phyloP scores from a whole-genome alignment of 2,113 vertebrate species.

The Oceanodroma tethys region DNA sequence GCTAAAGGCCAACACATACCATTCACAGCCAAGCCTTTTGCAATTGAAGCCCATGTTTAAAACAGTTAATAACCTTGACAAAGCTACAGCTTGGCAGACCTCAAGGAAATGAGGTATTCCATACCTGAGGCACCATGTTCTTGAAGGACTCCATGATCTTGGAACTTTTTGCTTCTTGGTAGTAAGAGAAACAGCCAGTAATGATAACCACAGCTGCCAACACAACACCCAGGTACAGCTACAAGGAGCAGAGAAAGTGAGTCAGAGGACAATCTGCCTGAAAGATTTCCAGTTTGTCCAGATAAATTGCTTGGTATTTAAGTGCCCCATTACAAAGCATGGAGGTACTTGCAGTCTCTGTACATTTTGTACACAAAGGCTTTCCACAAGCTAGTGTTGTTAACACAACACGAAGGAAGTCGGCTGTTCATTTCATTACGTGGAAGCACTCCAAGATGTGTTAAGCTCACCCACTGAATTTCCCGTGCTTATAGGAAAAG shows the following conservation, averaged over 20 bases:
- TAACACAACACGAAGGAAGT: constrained; percentile 20
- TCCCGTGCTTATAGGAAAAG: not conserved
- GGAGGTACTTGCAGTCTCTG: not conserved
- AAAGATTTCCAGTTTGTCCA: not conserved
- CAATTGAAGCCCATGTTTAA: not conserved
- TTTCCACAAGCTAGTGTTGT: not conserved
- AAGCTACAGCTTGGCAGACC: not conserved
- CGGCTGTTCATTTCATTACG: constrained; percentile 2
- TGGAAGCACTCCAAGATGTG: constrained; percentile 20
- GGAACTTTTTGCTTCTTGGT: constrained; percentile 98
- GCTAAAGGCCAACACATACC: not conserved
- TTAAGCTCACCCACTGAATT: not conserved
- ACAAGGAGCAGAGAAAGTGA: not conserved
- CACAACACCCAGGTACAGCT: constrained; percentile 94
- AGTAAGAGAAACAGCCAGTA: constrained; percentile 95
- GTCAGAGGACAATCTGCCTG: not conserved
- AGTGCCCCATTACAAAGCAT: not conserved
- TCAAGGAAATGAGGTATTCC: not conserved
- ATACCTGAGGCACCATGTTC: constrained; percentile 96
- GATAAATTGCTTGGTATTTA: not conserved
- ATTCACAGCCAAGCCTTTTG: not conserved
- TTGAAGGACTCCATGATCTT: constrained; percentile 99
- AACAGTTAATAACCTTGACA: not conserved
- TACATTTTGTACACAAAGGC: not conserved
- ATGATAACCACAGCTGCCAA: constrained; percentile 94